Conservation (phyloP, 2,113 vertebrate species). For the Hippocampus comes region DNA sequence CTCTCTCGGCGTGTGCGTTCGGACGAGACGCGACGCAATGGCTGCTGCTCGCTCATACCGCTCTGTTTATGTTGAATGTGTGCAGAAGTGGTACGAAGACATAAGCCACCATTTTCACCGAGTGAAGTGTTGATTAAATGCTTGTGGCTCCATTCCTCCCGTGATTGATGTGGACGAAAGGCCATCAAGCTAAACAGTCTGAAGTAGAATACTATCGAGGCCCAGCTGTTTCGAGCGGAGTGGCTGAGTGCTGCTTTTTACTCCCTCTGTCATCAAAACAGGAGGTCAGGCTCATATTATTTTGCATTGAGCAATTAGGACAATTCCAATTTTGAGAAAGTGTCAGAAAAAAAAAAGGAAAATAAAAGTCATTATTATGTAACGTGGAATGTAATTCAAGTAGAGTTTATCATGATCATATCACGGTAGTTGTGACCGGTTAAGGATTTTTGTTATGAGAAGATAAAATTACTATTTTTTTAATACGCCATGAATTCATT, state of each 20-base stretch:
- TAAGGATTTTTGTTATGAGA: too few species aligned
- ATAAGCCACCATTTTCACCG: conserved; percentile 48
- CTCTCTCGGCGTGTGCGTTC: conserved; percentile 44
- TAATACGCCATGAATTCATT: too few species aligned
- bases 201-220: conserved; percentile 48
- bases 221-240: conserved; percentile 53
- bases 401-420: too few species aligned
- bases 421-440: too few species aligned
- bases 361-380: too few species aligned
- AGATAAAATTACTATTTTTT: too few species aligned
- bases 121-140: conserved; percentile 43
- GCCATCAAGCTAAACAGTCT: conserved; percentile 64
- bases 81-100: conserved; percentile 38
- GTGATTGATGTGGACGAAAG: conserved; percentile 57
- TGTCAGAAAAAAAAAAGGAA: too few species aligned
- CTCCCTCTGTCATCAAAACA: neutral
- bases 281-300: neutral
- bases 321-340: too few species aligned
- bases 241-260: neutral
- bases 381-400: too few species aligned
- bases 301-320: neutral
- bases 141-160: conserved; percentile 36
- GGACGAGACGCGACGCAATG: conserved; percentile 37
- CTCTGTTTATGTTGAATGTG: conserved; percentile 44
- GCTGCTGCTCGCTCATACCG: conserved; percentile 31